A percentile compares a stretch with the other conserved stretches of the same genome.
Evolutionary conservation across 2,113 vertebrate species (phyloP).

Genomic region (Salvelinus namaycush): DNA sequence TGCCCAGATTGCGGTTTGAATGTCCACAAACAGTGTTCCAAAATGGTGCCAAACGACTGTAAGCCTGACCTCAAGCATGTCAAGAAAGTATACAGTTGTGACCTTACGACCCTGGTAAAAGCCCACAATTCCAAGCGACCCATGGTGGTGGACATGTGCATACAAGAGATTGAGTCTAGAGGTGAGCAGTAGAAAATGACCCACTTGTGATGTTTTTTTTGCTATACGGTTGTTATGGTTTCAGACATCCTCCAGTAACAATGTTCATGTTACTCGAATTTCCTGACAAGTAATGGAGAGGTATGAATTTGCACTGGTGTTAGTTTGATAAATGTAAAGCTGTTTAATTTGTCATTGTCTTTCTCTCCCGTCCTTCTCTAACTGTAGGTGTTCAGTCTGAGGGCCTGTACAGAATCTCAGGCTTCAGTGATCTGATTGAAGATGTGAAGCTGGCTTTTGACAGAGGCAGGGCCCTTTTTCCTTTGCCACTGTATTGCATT

Average conservation of each 20-base stretch:
- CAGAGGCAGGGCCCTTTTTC: conserved; percentile 79
- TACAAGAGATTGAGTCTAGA: conserved; percentile 94
- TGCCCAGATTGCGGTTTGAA: conserved; percentile 93
- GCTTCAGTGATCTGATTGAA: conserved; percentile 98
- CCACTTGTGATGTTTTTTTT: no score
- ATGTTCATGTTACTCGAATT: no score
- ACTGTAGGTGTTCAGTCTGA: conserved; percentile 92
- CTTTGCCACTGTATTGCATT: not conserved
- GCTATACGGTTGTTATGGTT: not conserved
- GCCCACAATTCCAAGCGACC: conserved; percentile 93
- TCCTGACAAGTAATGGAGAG: not conserved
- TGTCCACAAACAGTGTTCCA: conserved; percentile 99
- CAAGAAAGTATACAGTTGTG: conserved; percentile 91
- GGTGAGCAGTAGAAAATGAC: conserved; percentile 74
- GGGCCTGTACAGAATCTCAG: conserved; percentile 96
- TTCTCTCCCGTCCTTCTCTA: not conserved
- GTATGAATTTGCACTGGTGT: no score
- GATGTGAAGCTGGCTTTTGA: conserved; percentile 98
- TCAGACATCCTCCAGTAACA: no score
- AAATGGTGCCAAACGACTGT: conserved; percentile 98
- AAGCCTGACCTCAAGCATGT: conserved; percentile 88
- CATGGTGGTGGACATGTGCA: conserved; percentile 99
- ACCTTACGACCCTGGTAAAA: conserved; percentile 96
- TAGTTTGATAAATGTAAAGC: no score
- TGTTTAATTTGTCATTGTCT: no score